phyloP scores from a whole-genome alignment of 2,888 invertebrate genomes.

The Ramazzottius varieornatus region DNA sequence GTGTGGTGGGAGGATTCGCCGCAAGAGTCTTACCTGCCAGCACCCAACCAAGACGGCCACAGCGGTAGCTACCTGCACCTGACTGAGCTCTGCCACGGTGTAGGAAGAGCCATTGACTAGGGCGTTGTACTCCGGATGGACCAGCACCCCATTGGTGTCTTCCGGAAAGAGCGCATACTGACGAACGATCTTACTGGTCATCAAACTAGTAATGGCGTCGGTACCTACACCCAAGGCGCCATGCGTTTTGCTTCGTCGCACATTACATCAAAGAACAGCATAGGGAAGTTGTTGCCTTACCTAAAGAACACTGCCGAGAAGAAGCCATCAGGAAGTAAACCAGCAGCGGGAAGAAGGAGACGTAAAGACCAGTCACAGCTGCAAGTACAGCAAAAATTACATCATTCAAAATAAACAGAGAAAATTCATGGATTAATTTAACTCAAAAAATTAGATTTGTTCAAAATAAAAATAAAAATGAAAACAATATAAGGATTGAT shows the following conservation, averaged over 20 bases:
- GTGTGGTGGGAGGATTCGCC: no score
- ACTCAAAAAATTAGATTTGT: no score
- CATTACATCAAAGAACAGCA: background rate
- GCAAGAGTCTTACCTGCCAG: background rate
- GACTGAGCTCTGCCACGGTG: background rate
- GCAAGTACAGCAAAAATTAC: background rate
- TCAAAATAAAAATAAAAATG: background rate
- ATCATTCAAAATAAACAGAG: background rate
- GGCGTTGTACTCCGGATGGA: background rate
- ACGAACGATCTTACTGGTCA: background rate
- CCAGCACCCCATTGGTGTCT: background rate
- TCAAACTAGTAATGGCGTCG: background rate
- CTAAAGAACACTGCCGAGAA: background rate
- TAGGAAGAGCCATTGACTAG: background rate
- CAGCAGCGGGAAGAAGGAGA: conserved; percentile 2
- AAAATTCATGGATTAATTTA: no score
- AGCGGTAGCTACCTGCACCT: background rate
- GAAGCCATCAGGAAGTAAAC: background rate
- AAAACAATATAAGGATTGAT: no score
- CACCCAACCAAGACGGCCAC: background rate
- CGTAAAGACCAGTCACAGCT: background rate
- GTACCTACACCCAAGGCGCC: no score
- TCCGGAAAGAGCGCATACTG: background rate
- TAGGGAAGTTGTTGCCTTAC: background rate
- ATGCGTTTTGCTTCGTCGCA: no score